Evolutionary conservation across 1,140 invertebrate genomes (phyloP).

Genomic region (Eubasilissa regina): DNA sequence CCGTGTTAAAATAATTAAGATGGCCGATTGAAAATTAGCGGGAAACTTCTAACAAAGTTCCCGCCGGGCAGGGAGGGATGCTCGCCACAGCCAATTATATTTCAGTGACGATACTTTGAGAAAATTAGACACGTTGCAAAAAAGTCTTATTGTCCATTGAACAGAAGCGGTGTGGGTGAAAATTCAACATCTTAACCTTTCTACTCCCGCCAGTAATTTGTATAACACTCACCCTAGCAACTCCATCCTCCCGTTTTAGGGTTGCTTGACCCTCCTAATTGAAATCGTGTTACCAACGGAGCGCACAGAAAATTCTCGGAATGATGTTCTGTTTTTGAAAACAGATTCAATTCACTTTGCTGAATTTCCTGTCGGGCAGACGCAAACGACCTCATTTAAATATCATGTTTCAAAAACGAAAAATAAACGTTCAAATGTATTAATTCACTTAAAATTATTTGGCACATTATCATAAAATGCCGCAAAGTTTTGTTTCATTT

Average conservation of each 20-base stretch:
- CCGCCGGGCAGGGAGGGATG: constrained; percentile 1
- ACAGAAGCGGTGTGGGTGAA: too few relatives aligned
- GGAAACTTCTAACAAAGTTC: constrained; percentile 39
- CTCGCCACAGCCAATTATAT: not conserved
- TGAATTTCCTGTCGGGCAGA: not conserved
- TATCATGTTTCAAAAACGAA: too few relatives aligned
- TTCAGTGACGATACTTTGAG: too few relatives aligned
- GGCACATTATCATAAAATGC: too few relatives aligned
- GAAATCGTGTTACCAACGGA: constrained; percentile 16
- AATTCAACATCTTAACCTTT: not conserved
- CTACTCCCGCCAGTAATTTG: not conserved
- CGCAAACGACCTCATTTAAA: too few relatives aligned
- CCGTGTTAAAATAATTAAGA: constrained; percentile 44
- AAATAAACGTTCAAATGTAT: too few relatives aligned
- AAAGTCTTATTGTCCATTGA: too few relatives aligned
- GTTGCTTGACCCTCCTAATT: constrained; percentile 52
- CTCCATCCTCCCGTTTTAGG: constrained; percentile 17
- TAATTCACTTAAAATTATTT: too few relatives aligned
- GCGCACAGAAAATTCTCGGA: not conserved
- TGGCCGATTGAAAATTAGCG: constrained; percentile 47
- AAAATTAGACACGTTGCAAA: too few relatives aligned
- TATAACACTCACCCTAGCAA: not conserved
- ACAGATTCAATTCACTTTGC: not conserved
- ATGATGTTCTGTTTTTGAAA: not conserved
- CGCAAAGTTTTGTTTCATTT: too few relatives aligned